These are phyloP conservation scores for Ciconia nigra DNA, from an alignment of 2,797 vertebrate genomes.

Conservation along the genomic window DNA sequence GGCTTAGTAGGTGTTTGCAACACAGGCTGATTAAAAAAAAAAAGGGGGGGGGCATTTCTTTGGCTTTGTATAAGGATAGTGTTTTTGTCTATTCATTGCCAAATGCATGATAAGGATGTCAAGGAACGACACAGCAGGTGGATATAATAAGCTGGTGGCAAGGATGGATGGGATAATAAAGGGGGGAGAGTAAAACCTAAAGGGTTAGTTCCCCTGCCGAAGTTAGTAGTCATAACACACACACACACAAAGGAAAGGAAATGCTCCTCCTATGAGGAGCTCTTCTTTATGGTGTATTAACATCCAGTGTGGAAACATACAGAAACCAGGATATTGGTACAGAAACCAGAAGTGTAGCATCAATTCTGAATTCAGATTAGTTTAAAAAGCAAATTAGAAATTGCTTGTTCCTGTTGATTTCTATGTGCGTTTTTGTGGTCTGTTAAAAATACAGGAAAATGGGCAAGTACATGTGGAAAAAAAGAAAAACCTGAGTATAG, in stretches of 20 bases:
- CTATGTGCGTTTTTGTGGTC: background rate
- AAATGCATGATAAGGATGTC: background rate
- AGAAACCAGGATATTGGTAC: background rate
- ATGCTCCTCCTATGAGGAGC: background rate
- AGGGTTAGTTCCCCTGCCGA: background rate
- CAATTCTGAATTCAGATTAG: background rate
- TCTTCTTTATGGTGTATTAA: background rate
- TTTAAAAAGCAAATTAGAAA: background rate
- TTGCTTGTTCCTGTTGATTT: background rate
- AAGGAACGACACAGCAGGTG: background rate
- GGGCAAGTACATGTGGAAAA: background rate
- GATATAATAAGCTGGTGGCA: background rate
- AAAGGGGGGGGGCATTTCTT: background rate
- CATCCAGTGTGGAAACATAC: background rate
- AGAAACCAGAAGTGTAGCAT: background rate
- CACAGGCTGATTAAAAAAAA: background rate
- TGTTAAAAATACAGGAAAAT: background rate
- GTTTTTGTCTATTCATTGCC: background rate
- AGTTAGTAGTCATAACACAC: background rate
- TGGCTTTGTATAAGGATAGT: background rate
- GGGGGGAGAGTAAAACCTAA: background rate
- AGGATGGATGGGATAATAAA: background rate
- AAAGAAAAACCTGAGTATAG: background rate
- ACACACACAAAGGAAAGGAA: background rate
- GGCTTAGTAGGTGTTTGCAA: background rate